Conservation (phyloP, 2,113 vertebrate species). For the Neogobius melanostomus region DNA sequence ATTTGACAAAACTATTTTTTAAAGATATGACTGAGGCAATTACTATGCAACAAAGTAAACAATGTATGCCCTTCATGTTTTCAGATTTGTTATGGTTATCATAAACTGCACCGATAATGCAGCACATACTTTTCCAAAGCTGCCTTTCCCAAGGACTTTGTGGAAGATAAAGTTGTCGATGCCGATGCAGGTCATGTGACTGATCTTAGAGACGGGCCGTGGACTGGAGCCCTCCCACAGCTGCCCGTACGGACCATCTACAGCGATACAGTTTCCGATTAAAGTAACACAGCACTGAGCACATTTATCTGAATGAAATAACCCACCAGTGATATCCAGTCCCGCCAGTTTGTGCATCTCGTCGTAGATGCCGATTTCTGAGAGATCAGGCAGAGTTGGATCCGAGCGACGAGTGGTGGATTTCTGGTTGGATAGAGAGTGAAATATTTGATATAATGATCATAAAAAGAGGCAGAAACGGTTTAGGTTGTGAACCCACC, state of each 20-base stretch:
- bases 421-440: conserved; percentile 73
- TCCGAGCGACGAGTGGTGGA: conserved; percentile 83
- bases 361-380: conserved; percentile 91
- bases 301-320: neutral
- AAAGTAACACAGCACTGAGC: neutral
- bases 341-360: conserved; percentile 80
- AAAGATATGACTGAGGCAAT: too few relatives aligned
- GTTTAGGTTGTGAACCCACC: conserved; percentile 70
- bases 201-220: conserved; percentile 54
- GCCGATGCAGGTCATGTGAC: conserved; percentile 76
- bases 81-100: too few relatives aligned
- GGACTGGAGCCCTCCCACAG: conserved; percentile 84
- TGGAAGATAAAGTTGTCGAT: conserved; percentile 89
- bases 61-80: too few relatives aligned
- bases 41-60: too few relatives aligned
- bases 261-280: conserved; percentile 1
- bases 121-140: conserved; percentile 91
- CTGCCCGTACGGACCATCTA: conserved; percentile 80
- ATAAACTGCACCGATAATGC: neutral
- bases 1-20: too few relatives aligned
- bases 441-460: neutral
- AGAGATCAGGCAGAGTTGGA: conserved; percentile 70
- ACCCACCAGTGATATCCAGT: conserved; percentile 68
- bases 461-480: neutral
- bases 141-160: conserved; percentile 97